Base-by-base conservation (phyloP, 2,888 invertebrate species). In the Electrophaes corylata region DNA sequence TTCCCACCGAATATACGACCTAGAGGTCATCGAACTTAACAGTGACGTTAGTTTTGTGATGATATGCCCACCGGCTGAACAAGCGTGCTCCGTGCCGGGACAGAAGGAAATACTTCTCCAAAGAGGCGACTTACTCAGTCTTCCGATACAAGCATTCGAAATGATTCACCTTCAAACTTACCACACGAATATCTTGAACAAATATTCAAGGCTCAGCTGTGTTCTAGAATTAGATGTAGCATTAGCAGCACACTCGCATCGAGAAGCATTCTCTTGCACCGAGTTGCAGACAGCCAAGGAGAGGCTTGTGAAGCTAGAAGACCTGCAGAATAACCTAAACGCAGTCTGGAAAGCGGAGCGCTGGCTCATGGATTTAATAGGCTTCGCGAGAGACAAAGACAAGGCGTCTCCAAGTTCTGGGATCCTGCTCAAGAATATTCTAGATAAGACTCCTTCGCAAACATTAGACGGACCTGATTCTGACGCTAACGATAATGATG, bases 101-200 rank as follows among this genome's bases (percentile, higher is more conserved):
- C 96, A 97, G 71, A 94, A 95, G 47, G 98, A 98, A 81, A 95
- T 96, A 49, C 92, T 98, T 0, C 92, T 97, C 0, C 96, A 97
- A 73, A 94, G 96, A 55, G 95, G 96, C 4, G 98, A 98, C 78
- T 92, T 98, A 51, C 94, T 97, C 41, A 96, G 97, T 61, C 91
- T 99, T 54, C 98, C 99, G 0, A 96, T 99, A 39, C 98, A 98
- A 86, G 97, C 97, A 0, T 97, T 96, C 75, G 96, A 98, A 93
- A 96, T 97, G 98, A 97, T 98, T 61, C 98, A 99, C 81, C 93
- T 99, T 63, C 96, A 95, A 76, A 98, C 99, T 1, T 99, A 99
- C 86, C 98, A 98, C 79, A 94, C 94, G 47, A 96, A 95, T 69
- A 96, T 99, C 63, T 95, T 99, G 52, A 95, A 96, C 73, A 95